phyloP scores from a whole-genome alignment of 2,888 invertebrate species.

The Agrotis clavis region DNA sequence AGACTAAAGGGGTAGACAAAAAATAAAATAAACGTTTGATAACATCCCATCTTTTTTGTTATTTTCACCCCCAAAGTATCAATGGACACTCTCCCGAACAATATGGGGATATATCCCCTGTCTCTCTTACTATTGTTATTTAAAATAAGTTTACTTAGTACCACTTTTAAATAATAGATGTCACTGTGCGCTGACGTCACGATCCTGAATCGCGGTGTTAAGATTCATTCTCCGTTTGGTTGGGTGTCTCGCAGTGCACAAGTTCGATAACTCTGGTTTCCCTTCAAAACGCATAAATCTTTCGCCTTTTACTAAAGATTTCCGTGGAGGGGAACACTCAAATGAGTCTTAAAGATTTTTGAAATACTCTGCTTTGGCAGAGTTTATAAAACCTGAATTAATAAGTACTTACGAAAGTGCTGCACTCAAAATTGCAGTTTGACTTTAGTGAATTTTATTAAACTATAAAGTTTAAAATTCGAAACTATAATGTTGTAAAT shows the following conservation, averaged over 20 bases:
- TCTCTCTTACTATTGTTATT: background rate
- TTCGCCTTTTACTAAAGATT: slow-evolving; percentile 96
- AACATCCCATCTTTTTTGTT: background rate
- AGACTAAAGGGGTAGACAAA: background rate
- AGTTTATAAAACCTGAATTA: slow-evolving; percentile 12
- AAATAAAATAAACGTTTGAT: background rate
- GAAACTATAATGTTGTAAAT: too few relatives aligned
- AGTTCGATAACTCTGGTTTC: slow-evolving; percentile 90
- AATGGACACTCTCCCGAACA: background rate
- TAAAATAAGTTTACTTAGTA: slow-evolving; percentile 1
- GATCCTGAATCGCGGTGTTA: slow-evolving; percentile 35
- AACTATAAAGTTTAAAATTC: too few relatives aligned
- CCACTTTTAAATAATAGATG: slow-evolving; percentile 21
- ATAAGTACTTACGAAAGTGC: too few relatives aligned
- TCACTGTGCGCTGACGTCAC: slow-evolving; percentile 2
- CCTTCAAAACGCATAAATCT: slow-evolving; percentile 94
- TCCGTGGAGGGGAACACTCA: slow-evolving; percentile 94
- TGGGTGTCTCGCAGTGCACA: background rate
- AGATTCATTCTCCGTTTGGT: slow-evolving; percentile 28
- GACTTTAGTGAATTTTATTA: too few relatives aligned
- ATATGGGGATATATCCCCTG: background rate
- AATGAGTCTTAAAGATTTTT: slow-evolving; percentile 91
- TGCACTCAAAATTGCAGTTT: too few relatives aligned
- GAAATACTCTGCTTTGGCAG: slow-evolving; percentile 27
- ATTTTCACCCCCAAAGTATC: background rate